Base-by-base conservation (phyloP, 2,797 vertebrate species). In the Epinephelus coioides region DNA sequence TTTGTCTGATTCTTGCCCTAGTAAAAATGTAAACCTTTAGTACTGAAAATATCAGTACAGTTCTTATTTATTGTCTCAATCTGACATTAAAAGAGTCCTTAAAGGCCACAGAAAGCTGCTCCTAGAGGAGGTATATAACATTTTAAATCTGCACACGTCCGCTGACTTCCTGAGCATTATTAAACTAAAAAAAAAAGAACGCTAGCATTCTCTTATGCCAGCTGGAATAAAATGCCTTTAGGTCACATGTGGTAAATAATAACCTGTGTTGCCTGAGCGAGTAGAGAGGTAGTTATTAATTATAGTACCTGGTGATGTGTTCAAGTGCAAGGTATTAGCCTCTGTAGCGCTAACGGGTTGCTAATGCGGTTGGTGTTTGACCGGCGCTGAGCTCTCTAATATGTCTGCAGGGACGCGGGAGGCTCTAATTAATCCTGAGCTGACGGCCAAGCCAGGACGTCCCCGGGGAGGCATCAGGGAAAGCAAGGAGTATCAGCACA, bases 361-460 rank as follows among this genome's bases (percentile, higher is more conserved):
- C 90, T 95, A 95, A 95, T 94, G 89, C 75, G 60, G 73, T 85
- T 89, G 90, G 90, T 90, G 88, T 95, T 95, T 95, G 94, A 96
- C 94, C 94, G 91, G 88, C 87, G 71, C 93, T 94, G 90, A 94
- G 94, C 92, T 94, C 91, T 82, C 92, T 95, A 95, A 96, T 94
- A 91, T 79, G 89, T 95, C 95, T 94, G 87, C 81, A 64, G 94
- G 94, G 94, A 95, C 84, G 12, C 62, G 1, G 79, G 81, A 90
- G 91, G 85, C 93, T 92, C 94, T 95, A 95, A 96, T 96, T 95
- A 95, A 96, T 95, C 95, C 92, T 93, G 91, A 89, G 89, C 89
- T 94, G 92, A 91, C 90, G 89, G 90, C 90, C 91, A 82, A 90
- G 86, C 89, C 82, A 86, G 90, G 84, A 89, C 87, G 55, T 91